Evolutionary conservation across 2,797 vertebrate species (phyloP), one percentile per base, ranked within the genome.

Genomic region (Tolypeutes matacus): DNA sequence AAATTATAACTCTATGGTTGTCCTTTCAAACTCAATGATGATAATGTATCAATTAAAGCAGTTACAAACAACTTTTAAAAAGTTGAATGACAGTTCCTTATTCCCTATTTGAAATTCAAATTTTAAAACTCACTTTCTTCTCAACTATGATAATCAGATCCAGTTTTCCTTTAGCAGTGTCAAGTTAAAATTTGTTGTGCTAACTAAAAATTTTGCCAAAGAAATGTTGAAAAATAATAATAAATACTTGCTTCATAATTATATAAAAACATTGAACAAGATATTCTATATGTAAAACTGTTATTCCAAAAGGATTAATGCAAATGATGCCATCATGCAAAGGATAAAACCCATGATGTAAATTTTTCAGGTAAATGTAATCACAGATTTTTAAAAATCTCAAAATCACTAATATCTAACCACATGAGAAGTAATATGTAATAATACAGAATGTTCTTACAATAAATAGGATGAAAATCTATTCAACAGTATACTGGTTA

Each of bases 331-430:
- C 21, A 84, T 46, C 56, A 80, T 53, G 5, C 36, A 23, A 86
- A 65, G n/a, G 29, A 23, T 70, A 94, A 65, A 34, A 85, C 64
- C 25, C 29, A 64, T 49, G 49, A 29, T 58, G 15, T 67, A 46
- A 15, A 62, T 4, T 82, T 12, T 49, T 91, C 9, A 21, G n/a
- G 39, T 82, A 53, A 62, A 62, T 73, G n/a, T 49, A 51, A 46
- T 64, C 21, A 56, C 20, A 69, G 46, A 80, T 81, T 78, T 81
- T 86, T 85, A 60, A 58, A 92, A n/a, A 53, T 42, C 49, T 92
- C n/a, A 94, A 81, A 81, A 53, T 46, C 56, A 53, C 4, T 69
- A 70, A 58, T 53, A 60, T 23, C 1, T 27, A 83, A 36, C 4
- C 58, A 58, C 5, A 89, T 5, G 3, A 77, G 46, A 58, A 94